Evolutionary conservation across 2,888 invertebrate species (phyloP).

Genomic region (Anagyrus pseudococci): DNA sequence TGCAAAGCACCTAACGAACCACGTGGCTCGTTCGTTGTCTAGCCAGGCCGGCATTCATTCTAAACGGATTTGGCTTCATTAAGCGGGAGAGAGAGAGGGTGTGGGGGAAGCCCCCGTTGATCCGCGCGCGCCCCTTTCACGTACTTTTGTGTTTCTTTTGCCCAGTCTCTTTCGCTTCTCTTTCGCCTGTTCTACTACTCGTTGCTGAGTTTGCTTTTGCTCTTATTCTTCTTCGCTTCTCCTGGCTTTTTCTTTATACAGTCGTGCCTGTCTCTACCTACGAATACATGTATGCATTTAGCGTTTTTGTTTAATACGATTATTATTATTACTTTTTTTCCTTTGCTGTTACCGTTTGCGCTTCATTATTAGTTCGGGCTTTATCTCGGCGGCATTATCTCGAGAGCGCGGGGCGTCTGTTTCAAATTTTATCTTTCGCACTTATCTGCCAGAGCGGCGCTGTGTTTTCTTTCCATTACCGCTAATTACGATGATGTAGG

Average conservation of each 20-base stretch:
- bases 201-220: background rate
- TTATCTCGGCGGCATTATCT: background rate
- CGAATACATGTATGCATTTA: too few relatives aligned
- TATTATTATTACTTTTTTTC: too few relatives aligned
- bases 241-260: too few relatives aligned
- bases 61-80: constrained; percentile 61
- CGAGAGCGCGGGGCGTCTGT: background rate
- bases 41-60: constrained; percentile 50
- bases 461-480: background rate
- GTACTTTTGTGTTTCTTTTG: background rate
- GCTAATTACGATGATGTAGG: background rate
- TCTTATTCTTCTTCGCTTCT: background rate
- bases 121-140: constrained; percentile 39
- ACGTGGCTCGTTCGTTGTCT: constrained; percentile 42
- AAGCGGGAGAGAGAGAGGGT: constrained; percentile 46
- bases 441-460: background rate
- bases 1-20: constrained; percentile 58
- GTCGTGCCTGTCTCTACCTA: background rate
- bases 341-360: background rate
- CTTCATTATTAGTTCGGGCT: background rate
- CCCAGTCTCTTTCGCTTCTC: background rate
- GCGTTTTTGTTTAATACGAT: too few relatives aligned
- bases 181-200: background rate
- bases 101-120: constrained; percentile 46
- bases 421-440: background rate